phyloP scores from a whole-genome alignment of 2,888 invertebrate genomes.

The Drosophila testacea region DNA sequence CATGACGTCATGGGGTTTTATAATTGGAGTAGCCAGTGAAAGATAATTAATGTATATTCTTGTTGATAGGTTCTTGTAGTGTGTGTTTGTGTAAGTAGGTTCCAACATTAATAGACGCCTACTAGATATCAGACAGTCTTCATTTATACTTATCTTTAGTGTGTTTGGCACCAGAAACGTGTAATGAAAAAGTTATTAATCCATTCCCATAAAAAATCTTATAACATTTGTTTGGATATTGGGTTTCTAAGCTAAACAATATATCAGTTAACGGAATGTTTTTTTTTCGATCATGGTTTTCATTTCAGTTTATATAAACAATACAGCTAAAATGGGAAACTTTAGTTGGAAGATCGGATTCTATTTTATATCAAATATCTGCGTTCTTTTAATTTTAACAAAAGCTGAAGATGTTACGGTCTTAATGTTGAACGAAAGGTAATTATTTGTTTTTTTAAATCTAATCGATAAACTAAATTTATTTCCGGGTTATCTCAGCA shows the following conservation, averaged over 20 bases:
- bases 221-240: background rate
- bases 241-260: constrained; percentile 7
- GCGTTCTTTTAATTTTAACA: constrained; percentile 20
- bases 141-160: constrained; percentile 12
- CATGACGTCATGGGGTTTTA: constrained; percentile 51
- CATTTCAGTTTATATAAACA: constrained; percentile 34
- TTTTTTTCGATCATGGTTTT: constrained; percentile 12
- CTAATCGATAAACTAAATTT: background rate
- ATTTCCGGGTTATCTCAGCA: background rate
- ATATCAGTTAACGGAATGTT: constrained; percentile 4
- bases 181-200: constrained; percentile 11
- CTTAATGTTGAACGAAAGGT: constrained; percentile 19
- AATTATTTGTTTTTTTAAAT: background rate
- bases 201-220: constrained; percentile 1
- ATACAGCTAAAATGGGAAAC: constrained; percentile 22
- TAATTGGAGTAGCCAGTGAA: constrained; percentile 38
- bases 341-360: constrained; percentile 12
- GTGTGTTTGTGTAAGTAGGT: constrained; percentile 7
- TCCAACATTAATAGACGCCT: constrained; percentile 20
- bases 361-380: constrained; percentile 23
- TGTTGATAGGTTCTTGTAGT: constrained; percentile 23
- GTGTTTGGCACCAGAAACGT: background rate
- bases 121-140: constrained; percentile 25
- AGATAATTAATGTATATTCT: constrained; percentile 41
- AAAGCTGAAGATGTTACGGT: constrained; percentile 28